Base-by-base conservation (phyloP, 2,113 vertebrate species). In the Pogona vitticeps region DNA sequence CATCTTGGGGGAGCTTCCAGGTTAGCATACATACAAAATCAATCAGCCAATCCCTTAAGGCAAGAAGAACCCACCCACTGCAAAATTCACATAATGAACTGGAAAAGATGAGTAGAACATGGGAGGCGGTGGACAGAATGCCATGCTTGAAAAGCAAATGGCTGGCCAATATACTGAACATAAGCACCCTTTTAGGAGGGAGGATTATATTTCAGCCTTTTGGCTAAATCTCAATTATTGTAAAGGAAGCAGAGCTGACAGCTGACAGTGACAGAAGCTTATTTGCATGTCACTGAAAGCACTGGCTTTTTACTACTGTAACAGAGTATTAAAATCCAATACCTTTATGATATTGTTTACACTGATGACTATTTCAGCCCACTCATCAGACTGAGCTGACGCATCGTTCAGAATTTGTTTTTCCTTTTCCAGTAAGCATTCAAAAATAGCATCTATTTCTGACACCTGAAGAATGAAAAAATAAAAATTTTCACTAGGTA, bases 321-420 rank as follows among this genome's bases (percentile, higher is more conserved):
- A n/a, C n/a, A n/a, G n/a, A n/a, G n/a, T n/a, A n/a, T n/a, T 17
- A 18, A 33, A 79, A 36, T 88, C 40, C 71, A n/a, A 8, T 96
- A 98, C 98, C 98, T 99, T 99, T 82, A 99, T 95, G 88, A 99
- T 95, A 81, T 38, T 97, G 95, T 98, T 99, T 93, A 98, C 96
- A 0, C 94, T 94, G 40, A 98, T 86, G 76, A 98, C 97, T 79
- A 96, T 96, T 31, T 99, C 97, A 0, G 97, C 97, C 98, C 98
- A 99, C 85, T 98, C 97, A 42, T 96, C 89, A 0, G 97, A 97
- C 46, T 97, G 97, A 0, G 97, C 76, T 0, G 96, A 90, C 9
- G 86, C 93, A 36, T 98, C 97, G 92, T 97, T 98, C 91, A 99
- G 94, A 79, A 96, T 95, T 71, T 96, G 97, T 76, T 99, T 98